Percentiles rank a stretch among this genome's conserved stretches.
Conservation (phyloP, 2,797 vertebrate genomes). For the Gobionotothen gibberifrons region DNA sequence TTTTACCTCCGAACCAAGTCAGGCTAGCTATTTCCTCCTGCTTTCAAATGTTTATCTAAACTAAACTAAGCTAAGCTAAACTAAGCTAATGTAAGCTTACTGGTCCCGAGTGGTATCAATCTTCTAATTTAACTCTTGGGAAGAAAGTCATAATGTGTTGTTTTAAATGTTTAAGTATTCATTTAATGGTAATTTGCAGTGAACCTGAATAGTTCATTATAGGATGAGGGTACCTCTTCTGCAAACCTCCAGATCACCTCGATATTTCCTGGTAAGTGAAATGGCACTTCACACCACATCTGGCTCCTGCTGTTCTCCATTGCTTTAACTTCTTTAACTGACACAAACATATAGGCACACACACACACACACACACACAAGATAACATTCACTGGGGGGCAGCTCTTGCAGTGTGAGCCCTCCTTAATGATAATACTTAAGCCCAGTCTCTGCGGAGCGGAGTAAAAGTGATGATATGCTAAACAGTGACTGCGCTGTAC, state of each 20-base stretch:
- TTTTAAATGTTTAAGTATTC: slow-evolving; percentile 13
- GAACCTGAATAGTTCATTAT: slow-evolving; percentile 3
- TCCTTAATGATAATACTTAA: slow-evolving; percentile 83
- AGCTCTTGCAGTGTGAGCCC: slow-evolving; percentile 70
- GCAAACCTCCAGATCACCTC: slow-evolving; percentile 85
- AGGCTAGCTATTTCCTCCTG: not conserved
- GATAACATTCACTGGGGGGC: slow-evolving; percentile 65
- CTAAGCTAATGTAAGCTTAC: not conserved
- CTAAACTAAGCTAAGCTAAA: not conserved
- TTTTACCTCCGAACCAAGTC: too few relatives aligned
- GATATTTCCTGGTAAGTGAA: slow-evolving; percentile 76
- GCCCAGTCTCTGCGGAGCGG: slow-evolving; percentile 74
- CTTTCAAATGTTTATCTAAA: not conserved
- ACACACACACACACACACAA: slow-evolving; percentile 43
- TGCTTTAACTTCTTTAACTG: slow-evolving; percentile 83
- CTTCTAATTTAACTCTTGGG: not conserved
- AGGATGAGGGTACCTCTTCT: slow-evolving; percentile 54
- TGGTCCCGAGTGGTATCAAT: not conserved
- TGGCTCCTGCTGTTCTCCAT: slow-evolving; percentile 78
- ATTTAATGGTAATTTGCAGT: slow-evolving; percentile 6
- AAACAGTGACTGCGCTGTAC: slow-evolving; percentile 77
- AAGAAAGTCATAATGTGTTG: not conserved
- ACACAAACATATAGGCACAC: slow-evolving; percentile 64
- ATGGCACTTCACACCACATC: slow-evolving; percentile 83
- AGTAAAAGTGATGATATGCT: slow-evolving; percentile 79